phyloP scores from a whole-genome alignment of 1,140 invertebrate species.

The Sogatella furcifera region DNA sequence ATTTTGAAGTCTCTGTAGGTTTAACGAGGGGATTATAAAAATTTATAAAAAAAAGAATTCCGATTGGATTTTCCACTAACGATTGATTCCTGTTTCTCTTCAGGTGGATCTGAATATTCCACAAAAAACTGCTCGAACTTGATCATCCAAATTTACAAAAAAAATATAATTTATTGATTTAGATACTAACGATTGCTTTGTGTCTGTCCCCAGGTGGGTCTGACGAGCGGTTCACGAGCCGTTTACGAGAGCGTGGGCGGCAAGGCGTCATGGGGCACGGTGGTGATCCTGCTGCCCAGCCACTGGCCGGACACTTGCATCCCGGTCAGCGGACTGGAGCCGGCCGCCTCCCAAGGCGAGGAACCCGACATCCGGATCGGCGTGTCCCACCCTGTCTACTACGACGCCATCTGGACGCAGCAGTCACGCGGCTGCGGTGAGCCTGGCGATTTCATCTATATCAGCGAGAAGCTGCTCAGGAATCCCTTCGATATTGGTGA shows the following conservation, averaged over 20 bases:
- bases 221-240: conserved; percentile 37
- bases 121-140: no score
- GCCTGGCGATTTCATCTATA: conserved; percentile 44
- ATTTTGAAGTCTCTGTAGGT: no score
- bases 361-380: conserved; percentile 39
- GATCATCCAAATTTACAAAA: no score
- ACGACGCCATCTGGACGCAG: conserved; percentile 42
- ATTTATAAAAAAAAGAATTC: no score
- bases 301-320: conserved; percentile 41
- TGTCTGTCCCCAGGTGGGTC: conserved; percentile 31
- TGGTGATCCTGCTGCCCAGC: conserved; percentile 41
- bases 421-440: conserved; percentile 45
- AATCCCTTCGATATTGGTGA: conserved; percentile 30
- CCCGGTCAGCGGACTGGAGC: conserved; percentile 21
- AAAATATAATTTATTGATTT: no score
- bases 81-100: no score
- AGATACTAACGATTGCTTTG: no score
- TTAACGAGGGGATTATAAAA: no score
- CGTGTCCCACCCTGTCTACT: conserved; percentile 38
- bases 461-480: conserved; percentile 32
- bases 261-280: conserved; percentile 37
- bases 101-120: no score
- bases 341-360: conserved; percentile 34
- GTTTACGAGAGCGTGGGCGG: conserved; percentile 42
- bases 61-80: no score